Percentiles rank a stretch among this genome's conserved stretches.
phyloP scores from a whole-genome alignment of 2,113 vertebrate species.

The Ranitomeya variabilis region DNA sequence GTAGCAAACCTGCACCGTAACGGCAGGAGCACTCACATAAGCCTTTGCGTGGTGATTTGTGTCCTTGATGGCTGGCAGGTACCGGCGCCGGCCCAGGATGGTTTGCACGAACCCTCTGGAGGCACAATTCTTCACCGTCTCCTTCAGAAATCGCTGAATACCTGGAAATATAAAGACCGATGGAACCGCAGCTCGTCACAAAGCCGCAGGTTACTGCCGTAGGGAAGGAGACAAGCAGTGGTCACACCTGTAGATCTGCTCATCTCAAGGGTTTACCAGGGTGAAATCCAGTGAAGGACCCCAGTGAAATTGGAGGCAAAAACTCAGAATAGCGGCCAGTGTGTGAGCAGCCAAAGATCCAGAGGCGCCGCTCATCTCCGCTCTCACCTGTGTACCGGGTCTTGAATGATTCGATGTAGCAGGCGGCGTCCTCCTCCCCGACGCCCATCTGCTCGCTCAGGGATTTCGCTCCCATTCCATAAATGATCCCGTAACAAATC shows the following conservation, averaged over 20 bases:
- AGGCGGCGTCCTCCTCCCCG: slow-evolving; percentile 86
- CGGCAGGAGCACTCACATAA: slow-evolving; percentile 75
- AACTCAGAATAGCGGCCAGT: too few relatives aligned
- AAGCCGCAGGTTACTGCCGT: too few relatives aligned
- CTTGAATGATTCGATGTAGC: slow-evolving; percentile 94
- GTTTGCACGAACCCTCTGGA: slow-evolving; percentile 90
- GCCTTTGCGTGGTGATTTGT: slow-evolving; percentile 82
- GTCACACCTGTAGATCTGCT: background rate
- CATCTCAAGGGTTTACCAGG: background rate
- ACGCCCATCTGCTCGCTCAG: slow-evolving; percentile 95
- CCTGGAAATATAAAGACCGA: slow-evolving; percentile 71
- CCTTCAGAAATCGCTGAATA: slow-evolving; percentile 84
- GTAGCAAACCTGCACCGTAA: background rate
- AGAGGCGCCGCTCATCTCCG: background rate
- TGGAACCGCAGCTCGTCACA: background rate
- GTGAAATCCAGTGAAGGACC: too few relatives aligned
- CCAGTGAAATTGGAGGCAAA: too few relatives aligned
- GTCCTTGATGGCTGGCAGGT: slow-evolving; percentile 88
- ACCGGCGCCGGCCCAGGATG: slow-evolving; percentile 87
- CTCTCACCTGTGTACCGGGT: slow-evolving; percentile 88
- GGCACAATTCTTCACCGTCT: slow-evolving; percentile 87
- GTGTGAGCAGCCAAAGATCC: too few relatives aligned
- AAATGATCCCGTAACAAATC: slow-evolving; percentile 99
- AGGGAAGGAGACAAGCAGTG: background rate
- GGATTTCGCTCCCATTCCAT: slow-evolving; percentile 95